Base-by-base conservation (phyloP, 2,888 invertebrate species). In the Cosmia pyralina region DNA sequence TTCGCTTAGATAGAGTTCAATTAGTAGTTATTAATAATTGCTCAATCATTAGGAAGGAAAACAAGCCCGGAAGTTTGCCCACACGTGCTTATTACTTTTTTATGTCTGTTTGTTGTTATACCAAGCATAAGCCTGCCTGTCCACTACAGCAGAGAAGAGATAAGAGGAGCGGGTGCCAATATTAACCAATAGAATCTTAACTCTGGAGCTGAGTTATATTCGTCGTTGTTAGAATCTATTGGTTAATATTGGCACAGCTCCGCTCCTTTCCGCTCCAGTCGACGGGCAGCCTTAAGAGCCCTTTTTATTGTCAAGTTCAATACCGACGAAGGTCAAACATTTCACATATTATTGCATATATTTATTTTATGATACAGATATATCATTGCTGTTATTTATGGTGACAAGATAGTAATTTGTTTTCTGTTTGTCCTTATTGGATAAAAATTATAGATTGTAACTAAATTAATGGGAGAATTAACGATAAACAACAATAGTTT, bases 1-100 rank as follows among this genome's bases (percentile, higher is more conserved):
- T 67, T 69, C 28, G 19, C 46, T 68, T 48, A 48, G 50, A 77
- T 60, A 58, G 44, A 65, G 38, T 50, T 60, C 69, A 69, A 82
- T 83, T 78, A 71, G 50, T 50, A n/a, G n/a, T n/a, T n/a, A 72
- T 62, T 80, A 80, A 80, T 85, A 80, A 80, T 85, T 80, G 71
- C 53, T 75, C 77, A 60, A 77, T 77, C 52, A 75, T 79, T 75
- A 64, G 75, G 62, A 76, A 77, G 59, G 70, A 75, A 72, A 86
- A 69, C 58, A 4, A 69, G 38, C 79, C 72, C 77, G 85, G 85
- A 84, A 85, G 75, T 75, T 46, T 34, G n/a, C 48, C 52, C 19
- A 44, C 52, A 63, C 52, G 55, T 71, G 55, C 67, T 59, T 70
- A 72, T 76, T 69, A 79, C 41, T 66, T 79, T 71, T 75, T 75